Base-by-base conservation (phyloP, 2,888 invertebrate species). In the Phengaris alcon region DNA sequence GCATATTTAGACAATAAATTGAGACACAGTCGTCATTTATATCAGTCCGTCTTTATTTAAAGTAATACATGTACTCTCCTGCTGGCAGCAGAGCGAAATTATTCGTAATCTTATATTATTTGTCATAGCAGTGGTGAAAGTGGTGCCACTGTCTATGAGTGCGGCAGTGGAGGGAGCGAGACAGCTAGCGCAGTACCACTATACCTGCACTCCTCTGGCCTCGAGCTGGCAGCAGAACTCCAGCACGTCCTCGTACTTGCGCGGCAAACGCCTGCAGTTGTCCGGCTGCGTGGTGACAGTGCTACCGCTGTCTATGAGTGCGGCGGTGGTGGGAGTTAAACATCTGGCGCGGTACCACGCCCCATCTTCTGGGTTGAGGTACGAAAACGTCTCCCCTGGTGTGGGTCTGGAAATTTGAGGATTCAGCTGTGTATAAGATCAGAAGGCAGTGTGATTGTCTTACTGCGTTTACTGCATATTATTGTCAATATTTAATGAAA, bases 301-400 rank as follows among this genome's bases (percentile, higher is more conserved):
- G 9, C 77, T 81, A 59, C 84, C 80, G 55, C 81, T 78, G 85
- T 93, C 93, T 0, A 93, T 54, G 2, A 93, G 80, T 0, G 89
- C 90, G 0, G 85, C 83, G 0, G 76, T 72, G 0, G 79, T 74
- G 1, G 80, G 51, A 9, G 78, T 77, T 4, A 92, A 82, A 44
- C 84, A 81, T 0, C 90, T 85, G 0, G 89, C 92, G 57, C 93
- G 85, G 83, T 91, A 93, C 90, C 91, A 93, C 0, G 83, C 87
- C 6, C 81, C 82, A 76, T 92, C 92, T 0, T 81, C 81, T 0
- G 82, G 78, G 78, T 87, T 83, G 52, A 83, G 80, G 80, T 86
- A 87, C 0, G 90, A 86, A 79, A 90, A 87, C 0, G 82, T 51
- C 0, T 87, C 86, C 13, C 92, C 91, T 0, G 87, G 84, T 0